Base-by-base conservation (phyloP, 2,113 vertebrate species). In the Maccullochella peelii region DNA sequence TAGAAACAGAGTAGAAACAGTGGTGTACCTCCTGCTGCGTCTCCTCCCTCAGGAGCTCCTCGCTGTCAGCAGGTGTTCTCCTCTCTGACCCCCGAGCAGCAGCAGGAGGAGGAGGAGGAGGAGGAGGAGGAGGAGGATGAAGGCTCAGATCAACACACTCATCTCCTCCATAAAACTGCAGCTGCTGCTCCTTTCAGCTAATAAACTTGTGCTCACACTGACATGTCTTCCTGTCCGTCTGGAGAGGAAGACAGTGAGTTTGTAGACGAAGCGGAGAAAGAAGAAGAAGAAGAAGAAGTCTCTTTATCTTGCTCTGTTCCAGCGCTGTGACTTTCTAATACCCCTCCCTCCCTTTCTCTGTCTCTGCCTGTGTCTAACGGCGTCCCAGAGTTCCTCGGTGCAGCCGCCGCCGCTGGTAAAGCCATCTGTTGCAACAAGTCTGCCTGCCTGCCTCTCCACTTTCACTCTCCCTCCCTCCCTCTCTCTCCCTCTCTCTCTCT, bases 371-470 rank as follows among this genome's bases (percentile, higher is more conserved):
- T 9, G 72, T 80, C 80, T 79, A 58, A 69, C 78, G 40, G 67
- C 69, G 88, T 81, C 77, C 77, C 83, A 78, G 73, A 81, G 85
- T 73, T 86, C 72, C 79, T 73, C 33, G 33, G 54, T 80, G 84
- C 86, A 67, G 83, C 85, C 52, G 81, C 82, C 61, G 86, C 87
- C 40, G 67, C 84, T 73, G 85, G n/a, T 82, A 6, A 77, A 86
- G 68, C 88, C 92, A 93, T 92, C 92, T 93, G 92, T 92, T 92
- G 91, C 88, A 92, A 92, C 88, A 89, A 84, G 89, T 90, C 92
- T 54, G 83, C 71, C 81, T 44, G 79, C 67, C 87, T 57, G 82
- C 67, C 75, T 88, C 90, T 90, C 71, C 91, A 89, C 89, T 91
- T 90, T 92, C 91, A 81, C 90, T 86, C 83, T 62, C 71, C 25